A percentile compares a stretch with the other conserved stretches of the same genome.
phyloP scores from a whole-genome alignment of 2,113 vertebrate species.

The Marcusenius ussheri region DNA sequence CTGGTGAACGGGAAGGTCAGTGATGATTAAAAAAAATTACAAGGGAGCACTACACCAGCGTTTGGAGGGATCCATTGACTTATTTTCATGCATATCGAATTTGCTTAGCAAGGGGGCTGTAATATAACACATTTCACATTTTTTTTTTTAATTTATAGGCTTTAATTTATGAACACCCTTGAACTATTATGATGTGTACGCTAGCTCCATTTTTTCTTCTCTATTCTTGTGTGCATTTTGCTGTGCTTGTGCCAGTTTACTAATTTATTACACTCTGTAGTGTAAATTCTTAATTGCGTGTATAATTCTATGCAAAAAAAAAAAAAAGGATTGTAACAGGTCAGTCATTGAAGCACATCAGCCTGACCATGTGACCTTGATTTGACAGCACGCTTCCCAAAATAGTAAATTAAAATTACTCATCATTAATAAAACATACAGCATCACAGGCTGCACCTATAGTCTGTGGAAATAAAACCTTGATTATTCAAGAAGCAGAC shows the following conservation, averaged over 20 bases:
- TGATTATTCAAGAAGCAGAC: constrained; percentile 49
- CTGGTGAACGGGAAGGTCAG: not conserved
- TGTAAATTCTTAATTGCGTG: not conserved
- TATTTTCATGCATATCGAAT: not conserved
- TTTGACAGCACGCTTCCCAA: not conserved
- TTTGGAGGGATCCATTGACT: not conserved
- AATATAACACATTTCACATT: not conserved
- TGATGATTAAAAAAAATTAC: not conserved
- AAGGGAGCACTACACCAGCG: not conserved
- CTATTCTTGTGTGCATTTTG: not conserved
- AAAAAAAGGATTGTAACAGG: not conserved
- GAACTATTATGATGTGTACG: not conserved
- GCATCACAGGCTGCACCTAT: constrained; percentile 23
- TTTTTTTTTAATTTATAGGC: not conserved
- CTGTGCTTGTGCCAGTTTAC: not conserved
- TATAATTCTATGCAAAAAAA: not conserved
- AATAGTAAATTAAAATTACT: constrained; percentile 12
- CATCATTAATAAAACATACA: constrained; percentile 18
- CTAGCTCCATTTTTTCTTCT: not conserved
- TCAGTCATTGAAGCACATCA: not conserved
- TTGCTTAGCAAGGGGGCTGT: not conserved
- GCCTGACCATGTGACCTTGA: not conserved
- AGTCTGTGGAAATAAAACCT: constrained; percentile 40
- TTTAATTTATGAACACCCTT: not conserved
- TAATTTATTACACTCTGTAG: not conserved